phyloP scores from a whole-genome alignment of 1,140 invertebrate genomes.

The Bombus picipes region DNA sequence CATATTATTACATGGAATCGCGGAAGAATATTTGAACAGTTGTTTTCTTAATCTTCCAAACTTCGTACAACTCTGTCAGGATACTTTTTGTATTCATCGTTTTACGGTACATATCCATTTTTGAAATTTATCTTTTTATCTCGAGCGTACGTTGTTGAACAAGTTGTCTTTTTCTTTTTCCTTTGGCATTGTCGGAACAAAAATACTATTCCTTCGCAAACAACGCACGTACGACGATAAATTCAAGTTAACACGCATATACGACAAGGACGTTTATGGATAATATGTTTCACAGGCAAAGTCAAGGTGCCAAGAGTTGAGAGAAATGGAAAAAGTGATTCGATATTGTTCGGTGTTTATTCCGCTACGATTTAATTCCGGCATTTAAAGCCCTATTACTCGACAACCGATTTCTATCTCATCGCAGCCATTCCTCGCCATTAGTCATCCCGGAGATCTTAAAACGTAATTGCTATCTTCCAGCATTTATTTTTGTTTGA shows the following conservation, averaged over 20 bases:
- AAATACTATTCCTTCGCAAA: background rate
- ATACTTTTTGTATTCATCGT: background rate
- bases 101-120: background rate
- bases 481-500: background rate
- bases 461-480: conserved; percentile 8
- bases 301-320: background rate
- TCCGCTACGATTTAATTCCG: background rate
- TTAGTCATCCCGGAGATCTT: conserved; percentile 9
- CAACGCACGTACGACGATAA: conserved; percentile 26
- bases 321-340: background rate
- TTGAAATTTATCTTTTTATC: background rate
- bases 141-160: background rate
- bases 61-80: background rate
- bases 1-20: background rate
- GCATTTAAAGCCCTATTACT: background rate
- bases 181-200: background rate
- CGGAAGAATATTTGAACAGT: background rate
- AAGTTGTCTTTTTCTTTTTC: background rate
- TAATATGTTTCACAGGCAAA: background rate
- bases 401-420: conserved; percentile 16
- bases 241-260: background rate
- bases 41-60: background rate
- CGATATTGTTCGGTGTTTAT: background rate
- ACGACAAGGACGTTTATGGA: background rate
- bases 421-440: background rate